phyloP scores from a whole-genome alignment of 2,888 invertebrate species.

The Gordius sp. region DNA sequence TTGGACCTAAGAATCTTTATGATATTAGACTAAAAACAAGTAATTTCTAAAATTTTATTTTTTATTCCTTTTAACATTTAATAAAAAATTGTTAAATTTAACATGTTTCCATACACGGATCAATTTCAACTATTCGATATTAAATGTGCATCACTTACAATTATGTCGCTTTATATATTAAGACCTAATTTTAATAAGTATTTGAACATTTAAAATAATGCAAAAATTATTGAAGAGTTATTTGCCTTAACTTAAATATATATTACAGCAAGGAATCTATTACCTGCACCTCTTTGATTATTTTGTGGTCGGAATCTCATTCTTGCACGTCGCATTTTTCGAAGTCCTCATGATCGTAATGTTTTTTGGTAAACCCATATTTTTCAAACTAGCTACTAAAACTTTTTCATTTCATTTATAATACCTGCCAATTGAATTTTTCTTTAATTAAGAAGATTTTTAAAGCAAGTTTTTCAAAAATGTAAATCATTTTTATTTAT shows the following conservation, averaged over 20 bases:
- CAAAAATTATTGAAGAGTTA: no score
- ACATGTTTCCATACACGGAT: not conserved
- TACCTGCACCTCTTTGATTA: constrained; percentile 7
- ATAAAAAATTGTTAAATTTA: no score
- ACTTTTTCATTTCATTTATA: no score
- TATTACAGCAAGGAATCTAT: not conserved
- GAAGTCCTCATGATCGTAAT: constrained; percentile 5
- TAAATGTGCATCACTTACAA: no score
- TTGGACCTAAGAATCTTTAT: not conserved
- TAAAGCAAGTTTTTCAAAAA: no score
- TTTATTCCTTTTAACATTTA: not conserved
- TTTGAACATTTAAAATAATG: no score
- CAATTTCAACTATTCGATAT: not conserved
- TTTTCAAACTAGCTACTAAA: no score
- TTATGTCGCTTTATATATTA: no score
- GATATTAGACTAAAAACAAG: not conserved
- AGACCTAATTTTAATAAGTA: no score
- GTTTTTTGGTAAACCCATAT: constrained; percentile 10
- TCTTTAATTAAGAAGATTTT: no score
- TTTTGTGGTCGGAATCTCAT: constrained; percentile 5
- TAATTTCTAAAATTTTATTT: not conserved
- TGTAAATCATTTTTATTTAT: no score
- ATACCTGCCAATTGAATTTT: no score
- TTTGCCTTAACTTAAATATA: not conserved
- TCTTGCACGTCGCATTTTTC: constrained; percentile 4